These are phyloP conservation scores for Plagodis dolabraria DNA, from an alignment of 2,888 invertebrate species.

Conservation along the genomic window DNA sequence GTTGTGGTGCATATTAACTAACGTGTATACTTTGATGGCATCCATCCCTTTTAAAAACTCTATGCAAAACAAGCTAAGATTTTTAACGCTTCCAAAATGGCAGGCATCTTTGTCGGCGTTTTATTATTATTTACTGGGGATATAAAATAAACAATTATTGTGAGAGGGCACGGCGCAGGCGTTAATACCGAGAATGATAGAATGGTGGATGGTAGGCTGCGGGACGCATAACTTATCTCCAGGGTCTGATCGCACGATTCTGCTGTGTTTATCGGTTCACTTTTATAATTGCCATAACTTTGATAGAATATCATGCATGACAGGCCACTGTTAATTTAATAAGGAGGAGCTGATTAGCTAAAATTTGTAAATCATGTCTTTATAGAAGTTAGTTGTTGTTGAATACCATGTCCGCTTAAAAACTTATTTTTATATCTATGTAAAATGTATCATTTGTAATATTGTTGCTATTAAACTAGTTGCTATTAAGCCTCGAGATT, in stretches of 20 bases:
- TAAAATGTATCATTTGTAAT: no score
- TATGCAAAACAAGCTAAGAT: not conserved
- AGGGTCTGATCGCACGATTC: conserved; percentile 7
- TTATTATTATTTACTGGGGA: conserved; percentile 3
- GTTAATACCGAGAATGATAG: conserved; percentile 29
- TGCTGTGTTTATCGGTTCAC: not conserved
- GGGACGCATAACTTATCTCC: conserved; percentile 32
- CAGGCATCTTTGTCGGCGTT: conserved; percentile 11
- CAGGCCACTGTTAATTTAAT: no score
- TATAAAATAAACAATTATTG: conserved; percentile 20
- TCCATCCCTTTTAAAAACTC: not conserved
- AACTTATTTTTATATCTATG: no score
- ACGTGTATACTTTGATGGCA: not conserved
- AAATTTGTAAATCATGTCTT: no score
- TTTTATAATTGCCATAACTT: no score
- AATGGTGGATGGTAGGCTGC: conserved; percentile 4
- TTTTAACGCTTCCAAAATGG: conserved; percentile 15
- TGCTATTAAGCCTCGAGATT: no score
- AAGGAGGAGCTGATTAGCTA: no score
- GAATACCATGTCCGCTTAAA: no score
- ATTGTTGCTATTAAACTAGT: no score
- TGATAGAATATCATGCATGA: no score
- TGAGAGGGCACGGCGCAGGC: conserved; percentile 18
- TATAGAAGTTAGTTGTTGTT: no score
- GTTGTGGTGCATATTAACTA: no score